Percentiles rank a stretch among this genome's conserved stretches.
phyloP scores from a whole-genome alignment of 2,113 vertebrate genomes.

The Tachysurus fulvidraco region DNA sequence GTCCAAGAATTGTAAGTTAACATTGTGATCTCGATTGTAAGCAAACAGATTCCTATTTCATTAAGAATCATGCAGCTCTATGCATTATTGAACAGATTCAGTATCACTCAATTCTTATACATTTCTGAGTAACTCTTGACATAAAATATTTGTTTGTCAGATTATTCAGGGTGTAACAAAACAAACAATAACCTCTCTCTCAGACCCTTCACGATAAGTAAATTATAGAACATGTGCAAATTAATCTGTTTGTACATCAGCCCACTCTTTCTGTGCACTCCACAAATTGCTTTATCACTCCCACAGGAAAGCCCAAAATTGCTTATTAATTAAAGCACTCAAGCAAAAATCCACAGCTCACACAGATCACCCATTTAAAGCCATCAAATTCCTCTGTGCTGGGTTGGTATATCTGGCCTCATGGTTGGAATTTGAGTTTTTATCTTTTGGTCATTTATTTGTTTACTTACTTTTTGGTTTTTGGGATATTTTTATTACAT shows the following conservation, averaged over 20 bases:
- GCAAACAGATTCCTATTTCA: not conserved
- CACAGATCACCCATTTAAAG: slow-evolving; percentile 40
- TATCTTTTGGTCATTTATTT: not conserved
- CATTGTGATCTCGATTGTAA: not conserved
- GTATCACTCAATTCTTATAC: not conserved
- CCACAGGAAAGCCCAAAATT: slow-evolving; percentile 37
- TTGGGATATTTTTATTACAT: not conserved
- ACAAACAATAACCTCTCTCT: slow-evolving; percentile 31
- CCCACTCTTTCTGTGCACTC: slow-evolving; percentile 30
- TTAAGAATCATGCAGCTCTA: not conserved
- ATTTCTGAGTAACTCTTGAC: not conserved
- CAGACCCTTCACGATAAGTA: slow-evolving; percentile 28
- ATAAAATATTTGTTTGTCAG: slow-evolving; percentile 11
- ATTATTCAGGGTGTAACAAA: slow-evolving; percentile 15
- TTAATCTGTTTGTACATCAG: slow-evolving; percentile 32
- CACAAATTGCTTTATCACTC: slow-evolving; percentile 36
- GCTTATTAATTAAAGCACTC: slow-evolving; percentile 44
- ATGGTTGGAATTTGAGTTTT: not conserved
- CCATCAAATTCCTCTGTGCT: slow-evolving; percentile 21
- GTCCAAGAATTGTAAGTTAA: not conserved
- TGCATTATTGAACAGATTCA: not conserved
- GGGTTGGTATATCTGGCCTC: not conserved
- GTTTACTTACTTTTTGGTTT: not conserved
- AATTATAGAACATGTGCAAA: slow-evolving; percentile 39
- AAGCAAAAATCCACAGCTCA: slow-evolving; percentile 26